These are phyloP conservation scores for Latheticus oryzae DNA, from an alignment of 2,888 invertebrate genomes.

Conservation along the genomic window DNA sequence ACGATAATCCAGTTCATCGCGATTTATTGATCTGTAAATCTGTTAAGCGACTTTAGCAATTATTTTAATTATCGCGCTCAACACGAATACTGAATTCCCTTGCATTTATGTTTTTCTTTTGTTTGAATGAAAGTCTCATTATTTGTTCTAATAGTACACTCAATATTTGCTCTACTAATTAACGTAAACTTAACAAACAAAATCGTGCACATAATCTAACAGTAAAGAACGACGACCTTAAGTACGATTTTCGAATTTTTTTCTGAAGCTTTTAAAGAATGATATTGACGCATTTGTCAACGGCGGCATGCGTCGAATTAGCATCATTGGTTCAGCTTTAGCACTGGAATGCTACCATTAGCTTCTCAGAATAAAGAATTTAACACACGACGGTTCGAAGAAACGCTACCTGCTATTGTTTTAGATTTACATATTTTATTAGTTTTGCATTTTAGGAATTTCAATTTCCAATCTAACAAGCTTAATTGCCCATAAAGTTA, in stretches of 20 bases:
- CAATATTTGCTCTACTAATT: conserved; percentile 11
- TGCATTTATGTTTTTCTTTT: neutral
- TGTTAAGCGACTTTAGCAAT: conserved; percentile 18
- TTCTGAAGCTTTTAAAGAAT: conserved; percentile 5
- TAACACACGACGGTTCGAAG: conserved; percentile 45
- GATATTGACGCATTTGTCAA: conserved; percentile 27
- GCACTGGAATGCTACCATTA: conserved; percentile 46
- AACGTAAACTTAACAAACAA: neutral
- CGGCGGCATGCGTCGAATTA: conserved; percentile 45
- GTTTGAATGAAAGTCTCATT: no score
- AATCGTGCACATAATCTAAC: neutral
- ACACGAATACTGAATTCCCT: conserved; percentile 23
- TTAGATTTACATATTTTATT: conserved; percentile 53
- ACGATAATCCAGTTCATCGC: conserved; percentile 24
- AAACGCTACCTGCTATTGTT: conserved; percentile 51
- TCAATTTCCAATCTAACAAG: conserved; percentile 46
- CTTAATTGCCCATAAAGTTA: conserved; percentile 48
- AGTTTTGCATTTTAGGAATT: conserved; percentile 51
- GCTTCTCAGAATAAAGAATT: conserved; percentile 45
- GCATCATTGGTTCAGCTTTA: conserved; percentile 46
- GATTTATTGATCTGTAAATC: conserved; percentile 26
- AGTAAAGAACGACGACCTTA: neutral
- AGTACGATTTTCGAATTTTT: no score
- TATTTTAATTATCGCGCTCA: conserved; percentile 20
- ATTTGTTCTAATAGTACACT: neutral